Percentiles rank a stretch among this genome's conserved stretches.
Evolutionary conservation across 2,888 invertebrate genomes (phyloP).

Genomic region (Spialia ferax): DNA sequence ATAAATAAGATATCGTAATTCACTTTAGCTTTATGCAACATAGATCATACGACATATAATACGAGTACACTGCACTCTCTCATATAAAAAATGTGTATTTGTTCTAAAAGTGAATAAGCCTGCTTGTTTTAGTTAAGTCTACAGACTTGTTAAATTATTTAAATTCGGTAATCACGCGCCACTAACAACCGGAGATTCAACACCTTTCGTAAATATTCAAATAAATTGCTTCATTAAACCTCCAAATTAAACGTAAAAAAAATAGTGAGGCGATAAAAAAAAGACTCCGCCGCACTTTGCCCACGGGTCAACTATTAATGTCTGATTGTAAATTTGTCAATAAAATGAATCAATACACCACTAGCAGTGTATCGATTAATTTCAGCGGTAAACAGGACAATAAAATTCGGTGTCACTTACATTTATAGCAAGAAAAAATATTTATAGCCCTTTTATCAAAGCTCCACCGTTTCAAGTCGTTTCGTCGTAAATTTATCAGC

Average conservation of each 20-base stretch:
- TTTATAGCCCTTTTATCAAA: slow-evolving; percentile 46
- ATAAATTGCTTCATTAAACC: slow-evolving; percentile 12
- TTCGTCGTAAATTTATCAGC: slow-evolving; percentile 46
- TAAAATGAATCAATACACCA: slow-evolving; percentile 25
- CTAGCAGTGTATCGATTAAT: slow-evolving; percentile 27
- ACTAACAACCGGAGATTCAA: not conserved
- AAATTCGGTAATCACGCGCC: not conserved
- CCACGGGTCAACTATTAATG: slow-evolving; percentile 13
- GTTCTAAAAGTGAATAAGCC: too few relatives aligned
- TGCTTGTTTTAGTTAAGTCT: not conserved
- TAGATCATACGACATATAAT: too few relatives aligned
- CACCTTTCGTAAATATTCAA: slow-evolving; percentile 1
- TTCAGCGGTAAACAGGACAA: slow-evolving; percentile 36
- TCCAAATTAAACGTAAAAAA: not conserved
- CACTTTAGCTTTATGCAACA: too few relatives aligned
- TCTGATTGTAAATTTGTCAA: slow-evolving; percentile 9
- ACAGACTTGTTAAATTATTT: not conserved
- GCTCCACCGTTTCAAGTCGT: slow-evolving; percentile 33
- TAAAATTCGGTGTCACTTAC: slow-evolving; percentile 50
- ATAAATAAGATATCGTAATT: too few relatives aligned
- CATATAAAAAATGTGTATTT: too few relatives aligned
- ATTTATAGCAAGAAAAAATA: slow-evolving; percentile 44
- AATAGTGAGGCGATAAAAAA: not conserved
- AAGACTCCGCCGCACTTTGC: slow-evolving; percentile 5
- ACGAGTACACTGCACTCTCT: too few relatives aligned